Base-by-base conservation (phyloP, 2,888 invertebrate species). In the Meteorus colon region DNA sequence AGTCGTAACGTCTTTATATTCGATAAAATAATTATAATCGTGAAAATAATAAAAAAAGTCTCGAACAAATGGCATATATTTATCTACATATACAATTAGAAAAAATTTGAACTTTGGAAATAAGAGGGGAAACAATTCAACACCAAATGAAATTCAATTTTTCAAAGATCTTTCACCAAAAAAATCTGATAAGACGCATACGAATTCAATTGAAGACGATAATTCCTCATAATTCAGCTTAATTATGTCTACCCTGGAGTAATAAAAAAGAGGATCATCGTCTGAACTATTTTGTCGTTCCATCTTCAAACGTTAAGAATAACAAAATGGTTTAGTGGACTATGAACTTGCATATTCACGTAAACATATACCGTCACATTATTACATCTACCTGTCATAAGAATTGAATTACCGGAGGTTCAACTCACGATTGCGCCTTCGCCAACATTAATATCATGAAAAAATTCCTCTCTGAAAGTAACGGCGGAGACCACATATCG, bases 391-490 rank as follows among this genome's bases (percentile, higher is more conserved):
- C 55, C n/a, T 29, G 5, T 16, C 29, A 27, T 62, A 4, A 60
- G 16, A 60, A 34, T 31, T 16, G 16, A 31, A 8, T 12, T 24
- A 16, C 63, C 19, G 72, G 34, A 31, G 63, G 63, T 31, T 72
- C 34, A 72, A 27, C 19, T 29, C 2, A 12, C 45, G 8, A 45
- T 60, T 60, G 24, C 5, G n/a, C 31, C 72, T 72, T 72, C 48
- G 48, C 63, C 72, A 48, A 71, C 34, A n/a, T 63, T 72, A 72
- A 14, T 63, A 41, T 29, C n/a, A 63, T n/a, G 24, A 41, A 41
- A 71, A 71, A 48, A 48, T 16, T n/a, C 29, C 29, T 48, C 72
- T 60, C 41, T 72, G 72, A 72, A 72, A 72, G 72, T 72, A 72
- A 72, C 48, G 63, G 60, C 24, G 72, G 63, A 72, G 63, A n/a